Evolutionary conservation across 2,888 invertebrate species (phyloP), one percentile per base, ranked within the genome.

Genomic region (Chaitophorus viminalis): DNA sequence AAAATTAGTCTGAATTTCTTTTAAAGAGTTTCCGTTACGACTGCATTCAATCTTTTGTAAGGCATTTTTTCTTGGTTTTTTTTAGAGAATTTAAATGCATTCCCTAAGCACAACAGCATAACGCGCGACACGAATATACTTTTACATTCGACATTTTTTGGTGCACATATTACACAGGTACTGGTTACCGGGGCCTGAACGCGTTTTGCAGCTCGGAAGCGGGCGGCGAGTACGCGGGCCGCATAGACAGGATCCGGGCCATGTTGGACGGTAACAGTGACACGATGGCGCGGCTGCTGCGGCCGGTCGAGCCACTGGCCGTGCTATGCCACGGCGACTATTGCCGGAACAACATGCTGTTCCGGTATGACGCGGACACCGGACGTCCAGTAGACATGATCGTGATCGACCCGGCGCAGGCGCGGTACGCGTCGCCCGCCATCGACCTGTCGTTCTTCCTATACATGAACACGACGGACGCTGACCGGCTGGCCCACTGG

Each of bases 391-490:
- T 36, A 9, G 89, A 86, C 54, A 84, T 90, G 1, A 82, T 88
- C 21, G 74, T 90, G 52, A 72, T 90, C 46, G 90, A 90, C 84
- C 78, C 90, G 68, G 89, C 89, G 33, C 89, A 89, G 29, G 89
- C 89, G 76, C 90, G 92, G 89, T 93, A 92, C 89, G 92, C 93
- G 0, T 93, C 93, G 31, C 93, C 94, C 0, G 92, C 93, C 0
- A 90, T 94, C 6, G 95, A 95, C 90, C 81, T 95, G 14, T 90
- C 92, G 0, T 94, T 95, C 90, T 93, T 94, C 89, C 91, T 94
- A 29, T 94, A 93, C 90, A 92, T 94, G 0, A 95, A 95, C 90
- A 94, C 95, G 0, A 92, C 93, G 36, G 92, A 94, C 90, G 91
- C 93, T n/a, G 90, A 95, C 70, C 92, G 95, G 11, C 91, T 92